Evolutionary conservation across 2,888 invertebrate species (phyloP), one percentile per base, ranked within the genome.

Genomic region (Bellardia bayeri): DNA sequence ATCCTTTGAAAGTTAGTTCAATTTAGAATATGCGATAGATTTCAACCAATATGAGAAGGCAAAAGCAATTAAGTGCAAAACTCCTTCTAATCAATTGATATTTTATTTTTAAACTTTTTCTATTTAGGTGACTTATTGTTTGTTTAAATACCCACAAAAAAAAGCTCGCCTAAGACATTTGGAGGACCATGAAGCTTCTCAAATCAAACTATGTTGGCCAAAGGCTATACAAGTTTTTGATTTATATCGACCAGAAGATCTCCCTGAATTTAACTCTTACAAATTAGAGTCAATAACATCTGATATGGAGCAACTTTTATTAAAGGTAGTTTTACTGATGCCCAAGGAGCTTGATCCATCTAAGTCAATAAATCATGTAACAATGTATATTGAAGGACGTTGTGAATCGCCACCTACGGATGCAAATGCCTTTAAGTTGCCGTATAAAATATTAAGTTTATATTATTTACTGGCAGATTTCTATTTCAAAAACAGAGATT

Each of bases 381-480:
- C 95, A 63, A 95, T 95, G 81, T 97, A 95, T 91, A 96, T 97
- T 54, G 95, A 95, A 90, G 96, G 96, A 0, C 93, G 94, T 14
- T 94, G 93, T 64, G 94, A 95, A 2, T 94, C 94, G 74, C 91
- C 95, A 86, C 96, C 96, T 0, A 91, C 90, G 2, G 93, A 95
- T n/a, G 94, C 94, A 42, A 93, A 94, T 79, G 94, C 94, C 54
- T 93, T 94, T 81, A 91, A 94, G 6, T 90, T 96, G 68, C 95
- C 96, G 0, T 94, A 94, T 88, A 95, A 95, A 92, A 95, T 96
- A 91, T 95, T 95, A 54, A 96, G 97, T 76, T 96, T 98, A 83
- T 99, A 97, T 93, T 99, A 98, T 92, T 94, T 99, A n/a, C 94
- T 99, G 37, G 99, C 97, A 0, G 99, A 99, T 94, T 98, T 96